A percentile compares a stretch with the other conserved stretches of the same genome.
These are phyloP conservation scores for Xylota segnis DNA, from an alignment of 2,888 invertebrate genomes.

Conservation along the genomic window DNA sequence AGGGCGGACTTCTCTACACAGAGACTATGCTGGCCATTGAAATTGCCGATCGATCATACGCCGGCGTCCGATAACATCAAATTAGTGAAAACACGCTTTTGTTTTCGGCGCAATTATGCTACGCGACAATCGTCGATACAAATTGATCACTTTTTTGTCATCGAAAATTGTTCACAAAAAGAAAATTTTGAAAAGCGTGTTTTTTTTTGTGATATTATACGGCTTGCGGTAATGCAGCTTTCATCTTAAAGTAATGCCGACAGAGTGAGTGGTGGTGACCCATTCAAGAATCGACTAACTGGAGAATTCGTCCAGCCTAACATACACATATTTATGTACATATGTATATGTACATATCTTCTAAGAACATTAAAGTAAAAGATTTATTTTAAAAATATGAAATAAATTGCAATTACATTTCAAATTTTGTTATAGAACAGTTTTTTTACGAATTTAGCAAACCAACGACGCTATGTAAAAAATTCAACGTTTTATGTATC, in stretches of 20 bases:
- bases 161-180: constrained; percentile 55
- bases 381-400: constrained; percentile 13
- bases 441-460: too few relatives aligned
- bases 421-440: too few relatives aligned
- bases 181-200: constrained; percentile 64
- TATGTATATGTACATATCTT: background rate
- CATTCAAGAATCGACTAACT: too few relatives aligned
- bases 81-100: constrained; percentile 74
- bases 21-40: constrained; percentile 41
- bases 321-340: too few relatives aligned
- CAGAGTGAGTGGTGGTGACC: constrained; percentile 25
- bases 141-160: constrained; percentile 71
- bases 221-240: constrained; percentile 43
- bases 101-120: constrained; percentile 72
- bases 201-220: constrained; percentile 33
- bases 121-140: constrained; percentile 73
- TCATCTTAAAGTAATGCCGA: constrained; percentile 67
- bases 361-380: background rate
- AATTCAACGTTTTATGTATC: background rate
- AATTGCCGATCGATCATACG: constrained; percentile 69
- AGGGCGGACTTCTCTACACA: constrained; percentile 50
- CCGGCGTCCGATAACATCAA: constrained; percentile 67
- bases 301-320: too few relatives aligned
- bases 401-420: constrained; percentile 13
- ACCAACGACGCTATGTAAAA: too few relatives aligned